Evolutionary conservation across 2,888 invertebrate genomes (phyloP).

Genomic region (Leptinotarsa peninsularis): DNA sequence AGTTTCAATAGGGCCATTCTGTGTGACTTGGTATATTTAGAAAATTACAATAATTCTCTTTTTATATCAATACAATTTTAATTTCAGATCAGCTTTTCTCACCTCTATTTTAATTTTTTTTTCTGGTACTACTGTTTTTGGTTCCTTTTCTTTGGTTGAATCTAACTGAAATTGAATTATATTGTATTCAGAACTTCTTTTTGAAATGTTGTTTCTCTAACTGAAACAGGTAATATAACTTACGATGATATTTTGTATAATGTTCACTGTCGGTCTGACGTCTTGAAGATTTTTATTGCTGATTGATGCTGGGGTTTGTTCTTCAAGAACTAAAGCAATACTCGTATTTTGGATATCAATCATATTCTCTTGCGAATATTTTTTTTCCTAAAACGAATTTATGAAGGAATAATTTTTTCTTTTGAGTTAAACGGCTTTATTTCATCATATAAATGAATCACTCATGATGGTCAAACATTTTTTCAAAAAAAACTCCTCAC

Average conservation of each 20-base stretch:
- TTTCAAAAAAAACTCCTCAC: constrained; percentile 5
- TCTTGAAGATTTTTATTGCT: neutral
- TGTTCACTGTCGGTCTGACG: neutral
- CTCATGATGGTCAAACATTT: neutral
- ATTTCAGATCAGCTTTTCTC: constrained; percentile 3
- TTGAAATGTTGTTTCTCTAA: neutral
- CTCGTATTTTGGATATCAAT: neutral
- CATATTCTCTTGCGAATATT: neutral
- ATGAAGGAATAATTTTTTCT: neutral
- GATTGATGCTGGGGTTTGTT: constrained; percentile 6
- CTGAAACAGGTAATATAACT: neutral
- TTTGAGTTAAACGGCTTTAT: constrained; percentile 4
- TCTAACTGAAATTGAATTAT: constrained; percentile 10
- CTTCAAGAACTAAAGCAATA: neutral
- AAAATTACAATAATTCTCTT: constrained; percentile 8
- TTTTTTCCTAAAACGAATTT: constrained; percentile 4
- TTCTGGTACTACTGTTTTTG: neutral
- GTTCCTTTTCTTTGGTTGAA: neutral
- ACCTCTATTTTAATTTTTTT: constrained; percentile 4
- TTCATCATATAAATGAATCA: constrained; percentile 1
- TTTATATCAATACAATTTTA: constrained; percentile 11
- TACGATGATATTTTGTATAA: constrained; percentile 4
- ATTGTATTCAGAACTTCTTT: constrained; percentile 6
- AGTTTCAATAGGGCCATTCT: neutral
- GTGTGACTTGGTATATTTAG: neutral